phyloP scores from a whole-genome alignment of 2,888 invertebrate species.

The Mayetiola destructor region DNA sequence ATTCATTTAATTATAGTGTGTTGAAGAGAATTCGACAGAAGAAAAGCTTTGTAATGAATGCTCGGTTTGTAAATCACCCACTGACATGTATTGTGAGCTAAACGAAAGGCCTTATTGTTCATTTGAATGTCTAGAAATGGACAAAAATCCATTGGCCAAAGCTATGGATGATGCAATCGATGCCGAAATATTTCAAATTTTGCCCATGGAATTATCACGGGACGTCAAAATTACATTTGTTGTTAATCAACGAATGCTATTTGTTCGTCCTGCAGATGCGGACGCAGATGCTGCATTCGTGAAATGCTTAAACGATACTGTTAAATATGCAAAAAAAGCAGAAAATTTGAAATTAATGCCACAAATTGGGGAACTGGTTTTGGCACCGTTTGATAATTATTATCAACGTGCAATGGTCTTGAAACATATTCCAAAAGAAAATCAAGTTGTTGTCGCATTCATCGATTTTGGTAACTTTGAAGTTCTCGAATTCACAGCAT shows the following conservation, averaged over 20 bases:
- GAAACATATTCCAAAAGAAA: neutral
- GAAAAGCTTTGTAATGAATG: too few relatives aligned
- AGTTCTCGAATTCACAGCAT: neutral
- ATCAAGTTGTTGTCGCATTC: neutral
- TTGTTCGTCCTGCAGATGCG: neutral
- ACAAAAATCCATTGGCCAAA: neutral
- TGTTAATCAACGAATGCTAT: neutral
- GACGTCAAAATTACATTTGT: neutral
- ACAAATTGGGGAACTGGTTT: neutral
- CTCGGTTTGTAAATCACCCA: neutral
- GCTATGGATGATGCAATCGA: neutral
- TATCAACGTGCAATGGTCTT: constrained; percentile 7
- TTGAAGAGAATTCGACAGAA: too few relatives aligned
- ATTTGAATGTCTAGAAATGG: neutral
- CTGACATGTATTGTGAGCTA: neutral
- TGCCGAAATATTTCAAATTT: neutral
- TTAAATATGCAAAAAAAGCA: neutral
- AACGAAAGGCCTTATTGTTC: neutral
- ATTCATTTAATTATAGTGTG: neutral
- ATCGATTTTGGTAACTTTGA: constrained; percentile 10
- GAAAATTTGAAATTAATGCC: neutral
- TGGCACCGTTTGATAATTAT: neutral
- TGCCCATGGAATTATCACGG: too few relatives aligned
- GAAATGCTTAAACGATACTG: neutral
- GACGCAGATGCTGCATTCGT: neutral